Conservation (phyloP, 2,888 invertebrate species). For the Callyntrura sp. region DNA sequence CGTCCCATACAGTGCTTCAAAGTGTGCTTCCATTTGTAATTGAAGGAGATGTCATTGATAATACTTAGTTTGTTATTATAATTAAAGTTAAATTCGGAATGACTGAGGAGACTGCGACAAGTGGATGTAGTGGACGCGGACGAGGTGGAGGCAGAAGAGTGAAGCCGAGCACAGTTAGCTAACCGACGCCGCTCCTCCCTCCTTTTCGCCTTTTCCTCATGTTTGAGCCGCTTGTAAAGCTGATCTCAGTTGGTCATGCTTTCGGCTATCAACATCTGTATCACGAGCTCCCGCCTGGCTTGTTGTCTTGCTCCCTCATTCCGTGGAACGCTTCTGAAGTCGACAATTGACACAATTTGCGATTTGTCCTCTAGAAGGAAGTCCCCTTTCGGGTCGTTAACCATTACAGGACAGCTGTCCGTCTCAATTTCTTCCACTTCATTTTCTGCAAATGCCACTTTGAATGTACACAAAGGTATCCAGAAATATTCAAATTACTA, state of each 20-base stretch:
- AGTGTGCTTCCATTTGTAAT: constrained; percentile 76
- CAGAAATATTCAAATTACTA: constrained; percentile 52
- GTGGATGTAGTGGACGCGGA: constrained; percentile 50
- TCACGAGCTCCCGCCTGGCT: constrained; percentile 79
- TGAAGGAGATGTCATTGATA: constrained; percentile 79
- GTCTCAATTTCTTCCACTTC: constrained; percentile 68
- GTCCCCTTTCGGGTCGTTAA: constrained; percentile 62
- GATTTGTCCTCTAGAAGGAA: constrained; percentile 78
- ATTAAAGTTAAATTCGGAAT: constrained; percentile 71
- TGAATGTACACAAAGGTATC: constrained; percentile 66
- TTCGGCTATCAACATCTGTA: constrained; percentile 81
- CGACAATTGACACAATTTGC: constrained; percentile 79
- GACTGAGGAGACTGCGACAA: constrained; percentile 71
- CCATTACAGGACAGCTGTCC: constrained; percentile 70
- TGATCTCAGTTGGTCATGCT: constrained; percentile 82
- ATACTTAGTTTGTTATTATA: constrained; percentile 78
- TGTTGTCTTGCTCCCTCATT: constrained; percentile 75
- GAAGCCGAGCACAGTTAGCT: constrained; percentile 58
- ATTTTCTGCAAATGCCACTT: constrained; percentile 77
- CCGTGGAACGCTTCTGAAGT: constrained; percentile 78
- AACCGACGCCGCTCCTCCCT: constrained; percentile 74
- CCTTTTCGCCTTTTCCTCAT: constrained; percentile 79
- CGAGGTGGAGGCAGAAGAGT: constrained; percentile 44
- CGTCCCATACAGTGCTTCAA: constrained; percentile 76
- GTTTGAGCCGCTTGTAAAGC: constrained; percentile 80